Conservation (phyloP, 2,113 vertebrate genomes). For the Lethenteron reissneri region DNA sequence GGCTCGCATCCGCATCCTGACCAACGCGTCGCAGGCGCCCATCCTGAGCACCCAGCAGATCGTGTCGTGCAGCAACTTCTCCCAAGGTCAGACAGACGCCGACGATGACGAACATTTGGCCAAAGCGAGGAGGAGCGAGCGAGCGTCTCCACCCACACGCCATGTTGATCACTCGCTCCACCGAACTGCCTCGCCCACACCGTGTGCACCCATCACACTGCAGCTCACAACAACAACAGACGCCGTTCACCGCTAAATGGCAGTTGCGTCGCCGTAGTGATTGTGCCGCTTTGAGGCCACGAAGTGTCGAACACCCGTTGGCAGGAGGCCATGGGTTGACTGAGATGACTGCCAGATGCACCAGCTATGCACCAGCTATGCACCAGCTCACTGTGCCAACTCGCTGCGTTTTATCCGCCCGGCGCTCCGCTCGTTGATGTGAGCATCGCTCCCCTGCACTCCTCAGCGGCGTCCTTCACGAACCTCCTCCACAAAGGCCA, state of each 20-base stretch:
- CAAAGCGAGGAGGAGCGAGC: not conserved
- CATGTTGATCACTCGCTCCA: not conserved
- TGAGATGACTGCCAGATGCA: too few species aligned
- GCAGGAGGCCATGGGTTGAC: too few species aligned
- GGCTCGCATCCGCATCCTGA: slow-evolving; percentile 52
- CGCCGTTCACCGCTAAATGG: not conserved
- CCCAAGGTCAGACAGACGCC: slow-evolving; percentile 43
- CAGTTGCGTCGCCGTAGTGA: not conserved
- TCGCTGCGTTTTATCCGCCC: too few species aligned
- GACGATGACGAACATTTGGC: not conserved
- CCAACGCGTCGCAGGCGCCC: slow-evolving; percentile 50
- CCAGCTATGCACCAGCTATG: too few species aligned
- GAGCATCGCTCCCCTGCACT: too few species aligned
- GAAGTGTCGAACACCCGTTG: too few species aligned
- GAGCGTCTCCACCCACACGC: not conserved
- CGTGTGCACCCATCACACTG: not conserved
- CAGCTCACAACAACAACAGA: not conserved
- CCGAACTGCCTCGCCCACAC: not conserved
- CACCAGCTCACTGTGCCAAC: too few species aligned
- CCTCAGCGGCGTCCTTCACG: too few species aligned
- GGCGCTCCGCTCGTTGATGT: too few species aligned
- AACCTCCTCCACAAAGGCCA: too few species aligned
- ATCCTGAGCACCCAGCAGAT: slow-evolving; percentile 65
- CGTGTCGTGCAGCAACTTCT: slow-evolving; percentile 73
- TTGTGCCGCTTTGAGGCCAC: not conserved